Evolutionary conservation across 2,113 vertebrate species (phyloP).

Genomic region (Tupaia tana): DNA sequence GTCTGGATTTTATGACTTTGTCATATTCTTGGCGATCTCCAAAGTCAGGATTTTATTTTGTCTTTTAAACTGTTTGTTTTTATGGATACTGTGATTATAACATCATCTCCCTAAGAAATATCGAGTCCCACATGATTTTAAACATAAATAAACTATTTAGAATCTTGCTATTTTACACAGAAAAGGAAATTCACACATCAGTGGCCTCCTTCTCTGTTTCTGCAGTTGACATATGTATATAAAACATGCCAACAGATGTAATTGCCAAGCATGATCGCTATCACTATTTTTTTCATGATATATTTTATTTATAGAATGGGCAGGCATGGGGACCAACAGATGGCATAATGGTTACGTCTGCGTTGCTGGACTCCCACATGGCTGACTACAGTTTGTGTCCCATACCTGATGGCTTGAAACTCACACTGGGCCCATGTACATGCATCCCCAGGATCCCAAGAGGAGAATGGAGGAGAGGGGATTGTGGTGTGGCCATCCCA

Average conservation of each 20-base stretch:
- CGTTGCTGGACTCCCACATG: too few relatives aligned
- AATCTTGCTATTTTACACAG: not conserved
- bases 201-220: not conserved
- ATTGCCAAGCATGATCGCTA: not conserved
- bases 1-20: conserved; percentile 34
- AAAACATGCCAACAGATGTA: not conserved
- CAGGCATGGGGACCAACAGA: not conserved
- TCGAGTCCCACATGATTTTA: not conserved
- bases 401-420: too few relatives aligned
- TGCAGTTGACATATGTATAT: not conserved
- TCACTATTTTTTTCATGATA: not conserved
- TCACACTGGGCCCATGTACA: too few relatives aligned
- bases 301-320: not conserved
- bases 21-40: conserved; percentile 29
- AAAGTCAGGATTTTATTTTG: not conserved
- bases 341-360: too few relatives aligned
- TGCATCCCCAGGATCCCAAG: too few relatives aligned
- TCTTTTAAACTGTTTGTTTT: not conserved
- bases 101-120: not conserved
- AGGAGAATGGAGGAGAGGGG: too few relatives aligned
- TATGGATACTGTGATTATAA: not conserved
- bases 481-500: too few relatives aligned
- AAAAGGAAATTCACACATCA: not conserved
- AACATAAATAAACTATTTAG: not conserved
- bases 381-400: too few relatives aligned